Evolutionary conservation across 2,888 invertebrate species (phyloP), one percentile per base, ranked within the genome.

Genomic region (Carcina quercana): DNA sequence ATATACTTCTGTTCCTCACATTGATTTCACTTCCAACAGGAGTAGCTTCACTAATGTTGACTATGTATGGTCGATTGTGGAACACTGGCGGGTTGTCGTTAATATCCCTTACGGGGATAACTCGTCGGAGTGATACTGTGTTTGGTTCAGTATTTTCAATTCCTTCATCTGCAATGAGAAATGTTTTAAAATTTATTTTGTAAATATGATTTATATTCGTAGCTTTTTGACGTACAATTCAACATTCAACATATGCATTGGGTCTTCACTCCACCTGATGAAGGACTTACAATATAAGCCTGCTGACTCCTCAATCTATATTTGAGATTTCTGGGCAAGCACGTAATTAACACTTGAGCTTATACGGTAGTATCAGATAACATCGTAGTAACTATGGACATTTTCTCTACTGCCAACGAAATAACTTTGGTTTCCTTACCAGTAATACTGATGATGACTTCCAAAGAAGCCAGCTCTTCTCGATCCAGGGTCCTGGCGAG

Each of bases 51-150:
- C 89, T 88, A 1, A 92, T 87, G 38, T 87, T 88, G 2, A 90
- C 87, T 15, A 89, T 87, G 53, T 93, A 93, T 0, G 93, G 93
- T 17, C 91, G 76, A 21, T 90, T 90, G 44, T 88, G 85, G 57
- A 93, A 94, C 8, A 87, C 82, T 0, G 94, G 94, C 1, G 88
- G 79, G 58, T 94, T 95, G 65, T 95, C 95, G 54, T 95, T 95
- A 12, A 89, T 89, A 52, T 95, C 95, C 10, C 88, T 78, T 3
- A 94, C 88, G 0, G 90, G 89, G 22, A 95, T 91, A 50, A 92
- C 91, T 13, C 93, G 79, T 4, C 93, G 85, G 15, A 93, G 71
- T 0, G 93, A 93, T 6, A 94, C 88, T 1, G 93, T 94, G 50
- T 93, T 92, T 0, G 93, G 91, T 47, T 93, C 92, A 0, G 89